These are phyloP conservation scores for Brevimyrus niger DNA, from an alignment of 2,113 vertebrate species.

Conservation along the genomic window DNA sequence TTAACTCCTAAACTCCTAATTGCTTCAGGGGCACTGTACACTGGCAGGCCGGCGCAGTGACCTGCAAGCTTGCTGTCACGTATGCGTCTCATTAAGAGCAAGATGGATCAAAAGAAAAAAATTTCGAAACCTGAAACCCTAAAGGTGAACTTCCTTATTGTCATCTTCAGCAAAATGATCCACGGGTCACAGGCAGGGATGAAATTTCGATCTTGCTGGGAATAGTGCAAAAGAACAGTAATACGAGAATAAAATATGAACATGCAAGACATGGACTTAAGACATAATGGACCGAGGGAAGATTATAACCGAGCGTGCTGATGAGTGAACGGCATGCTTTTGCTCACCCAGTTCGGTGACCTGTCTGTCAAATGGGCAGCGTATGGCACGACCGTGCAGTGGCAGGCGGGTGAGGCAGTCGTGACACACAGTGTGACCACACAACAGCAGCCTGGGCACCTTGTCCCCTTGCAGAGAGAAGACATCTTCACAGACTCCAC, in stretches of 20 bases:
- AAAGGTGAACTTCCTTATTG: background rate
- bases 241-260: background rate
- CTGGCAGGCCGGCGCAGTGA: background rate
- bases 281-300: background rate
- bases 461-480: constrained; percentile 96
- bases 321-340: background rate
- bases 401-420: constrained; percentile 92
- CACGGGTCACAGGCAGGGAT: background rate
- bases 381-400: constrained; percentile 85
- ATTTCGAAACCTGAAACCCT: background rate
- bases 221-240: background rate
- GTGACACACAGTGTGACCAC: constrained; percentile 93
- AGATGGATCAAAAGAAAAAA: background rate
- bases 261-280: background rate
- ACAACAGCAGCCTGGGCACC: constrained; percentile 87
- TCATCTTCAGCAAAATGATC: background rate
- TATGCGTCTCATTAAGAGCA: background rate
- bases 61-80: background rate
- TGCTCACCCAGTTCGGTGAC: constrained; percentile 87
- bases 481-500: constrained; percentile 96
- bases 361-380: constrained; percentile 94
- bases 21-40: background rate
- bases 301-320: background rate
- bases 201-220: background rate
- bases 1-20: background rate